Evolutionary conservation across 2,113 vertebrate species (phyloP).

Genomic region (Acrocephalus kingi): DNA sequence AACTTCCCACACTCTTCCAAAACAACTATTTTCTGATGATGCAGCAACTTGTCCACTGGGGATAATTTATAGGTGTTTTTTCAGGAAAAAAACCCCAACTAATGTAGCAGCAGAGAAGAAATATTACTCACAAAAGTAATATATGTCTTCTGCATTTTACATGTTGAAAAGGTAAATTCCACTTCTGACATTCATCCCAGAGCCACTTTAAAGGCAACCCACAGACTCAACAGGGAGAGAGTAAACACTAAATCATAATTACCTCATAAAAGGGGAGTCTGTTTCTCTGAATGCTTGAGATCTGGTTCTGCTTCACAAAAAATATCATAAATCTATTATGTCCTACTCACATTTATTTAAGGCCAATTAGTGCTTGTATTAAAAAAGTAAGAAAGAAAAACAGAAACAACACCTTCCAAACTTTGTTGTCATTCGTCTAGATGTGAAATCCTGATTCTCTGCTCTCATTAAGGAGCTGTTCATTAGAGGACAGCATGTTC

Average conservation of each 20-base stretch:
- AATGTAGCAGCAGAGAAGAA: constrained; percentile 34
- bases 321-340: constrained; percentile 74
- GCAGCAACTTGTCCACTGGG: constrained; percentile 10
- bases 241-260: constrained; percentile 78
- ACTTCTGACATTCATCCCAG: constrained; percentile 65
- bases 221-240: constrained; percentile 67
- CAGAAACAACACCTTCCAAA: constrained; percentile 53
- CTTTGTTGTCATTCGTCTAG: constrained; percentile 8
- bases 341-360: constrained; percentile 68
- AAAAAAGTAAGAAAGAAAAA: constrained; percentile 66
- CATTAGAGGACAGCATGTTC: constrained; percentile 55
- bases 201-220: constrained; percentile 70
- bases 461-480: constrained; percentile 61
- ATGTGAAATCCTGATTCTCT: background rate
- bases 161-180: constrained; percentile 71
- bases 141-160: constrained; percentile 50
- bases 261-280: constrained; percentile 65
- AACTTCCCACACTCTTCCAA: constrained; percentile 18
- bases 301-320: constrained; percentile 58
- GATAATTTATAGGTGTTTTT: constrained; percentile 52
- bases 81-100: background rate
- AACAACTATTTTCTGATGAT: constrained; percentile 60
- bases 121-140: constrained; percentile 52
- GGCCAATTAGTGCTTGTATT: constrained; percentile 72
- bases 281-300: constrained; percentile 65